Evolutionary conservation across 2,113 vertebrate species (phyloP), one percentile per base, ranked within the genome.

Genomic region (Austrofundulus limnaeus): DNA sequence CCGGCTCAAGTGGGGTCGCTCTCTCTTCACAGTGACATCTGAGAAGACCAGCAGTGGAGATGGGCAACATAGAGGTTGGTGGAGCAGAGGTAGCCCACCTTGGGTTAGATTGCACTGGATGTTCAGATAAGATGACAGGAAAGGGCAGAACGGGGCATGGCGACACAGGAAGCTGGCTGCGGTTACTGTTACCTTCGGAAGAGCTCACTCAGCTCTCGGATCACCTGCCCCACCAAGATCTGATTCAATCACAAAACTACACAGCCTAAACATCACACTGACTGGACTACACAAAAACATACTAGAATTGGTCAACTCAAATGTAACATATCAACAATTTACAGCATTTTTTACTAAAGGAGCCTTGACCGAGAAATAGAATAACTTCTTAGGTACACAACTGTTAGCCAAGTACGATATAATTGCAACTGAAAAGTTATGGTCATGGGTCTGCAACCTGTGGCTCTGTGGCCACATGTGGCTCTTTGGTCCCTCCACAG

Each of bases 181-280:
- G 41, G 74, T 52, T 81, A 62, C 65, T 61, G 75, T 85, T 85
- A 75, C 76, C 28, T 14, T 72, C 82, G 85, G 87, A 90, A 91
- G 80, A 42, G 16, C 81, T 89, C 89, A 85, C 72, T 91, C 89
- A 91, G 78, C 86, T 67, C 61, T 70, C 57, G 79, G 85, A 81
- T 91, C 85, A 82, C 72, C 73, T 84, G 71, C 56, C 67, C 77
- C 77, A 86, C 77, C 69, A 66, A 14, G 48, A 52, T 56, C 50
- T 31, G 55, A 53, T 31, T 52, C 11, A 54, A 48, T 56, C 60
- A 53, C 15, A 53, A 55, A 70, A 54, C 19, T 47, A 21, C 25
- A 70, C 49, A 60, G 66, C 51, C 52, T 25, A 52, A 50, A 75
- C 50, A 11, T 50, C 25, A 38, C 21, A 46, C 4, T 41, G 38